Conservation (phyloP, 2,888 invertebrate genomes). For the Athripsodes cinereus region DNA sequence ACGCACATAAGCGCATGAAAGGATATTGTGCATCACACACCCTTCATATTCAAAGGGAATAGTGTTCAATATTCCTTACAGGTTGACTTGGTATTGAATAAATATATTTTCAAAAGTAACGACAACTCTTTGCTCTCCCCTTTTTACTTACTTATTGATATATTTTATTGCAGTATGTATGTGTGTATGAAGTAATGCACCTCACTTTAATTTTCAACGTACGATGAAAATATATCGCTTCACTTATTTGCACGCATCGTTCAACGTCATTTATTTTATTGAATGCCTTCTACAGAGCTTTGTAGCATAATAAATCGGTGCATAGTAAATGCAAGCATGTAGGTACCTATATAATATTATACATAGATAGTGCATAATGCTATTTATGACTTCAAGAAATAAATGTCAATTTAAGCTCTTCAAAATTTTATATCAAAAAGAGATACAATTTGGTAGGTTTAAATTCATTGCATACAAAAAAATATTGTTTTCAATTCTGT, state of each 20-base stretch:
- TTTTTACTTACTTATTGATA: not conserved
- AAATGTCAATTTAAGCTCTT: too few relatives aligned
- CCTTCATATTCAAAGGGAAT: not conserved
- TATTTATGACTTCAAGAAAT: not conserved
- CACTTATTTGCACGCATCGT: slow-evolving; percentile 10
- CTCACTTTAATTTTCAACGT: slow-evolving; percentile 20
- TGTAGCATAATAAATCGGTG: not conserved
- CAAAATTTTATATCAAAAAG: too few relatives aligned
- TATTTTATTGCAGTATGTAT: not conserved
- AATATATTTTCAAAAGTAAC: not conserved
- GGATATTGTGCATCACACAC: too few relatives aligned
- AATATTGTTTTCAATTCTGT: too few relatives aligned
- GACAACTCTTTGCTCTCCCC: not conserved
- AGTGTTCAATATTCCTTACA: not conserved
- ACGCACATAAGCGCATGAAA: too few relatives aligned
- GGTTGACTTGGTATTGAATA: not conserved
- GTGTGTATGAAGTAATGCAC: not conserved
- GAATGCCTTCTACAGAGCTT: slow-evolving; percentile 14
- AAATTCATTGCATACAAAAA: too few relatives aligned
- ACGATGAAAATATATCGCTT: slow-evolving; percentile 1
- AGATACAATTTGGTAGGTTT: too few relatives aligned
- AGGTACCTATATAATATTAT: too few relatives aligned
- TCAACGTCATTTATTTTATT: slow-evolving; percentile 23
- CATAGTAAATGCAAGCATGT: not conserved
- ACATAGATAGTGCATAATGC: not conserved